Evolutionary conservation across 2,113 vertebrate species (phyloP).

Genomic region (Patagioenas fasciata): DNA sequence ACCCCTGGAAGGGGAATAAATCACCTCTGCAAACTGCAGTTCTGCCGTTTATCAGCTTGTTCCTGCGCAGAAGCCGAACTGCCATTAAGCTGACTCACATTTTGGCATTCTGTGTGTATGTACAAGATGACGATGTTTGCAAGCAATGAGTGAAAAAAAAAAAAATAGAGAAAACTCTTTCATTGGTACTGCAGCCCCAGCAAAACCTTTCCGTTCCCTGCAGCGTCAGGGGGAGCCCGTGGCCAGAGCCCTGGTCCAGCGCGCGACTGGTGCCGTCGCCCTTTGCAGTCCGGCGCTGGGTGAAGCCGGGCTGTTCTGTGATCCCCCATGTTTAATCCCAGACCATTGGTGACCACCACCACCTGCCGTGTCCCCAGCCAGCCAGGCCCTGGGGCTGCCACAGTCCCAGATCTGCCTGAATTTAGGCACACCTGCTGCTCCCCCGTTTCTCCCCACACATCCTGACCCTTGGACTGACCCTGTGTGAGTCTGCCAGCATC

Average conservation of each 20-base stretch:
- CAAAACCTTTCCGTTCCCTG: background rate
- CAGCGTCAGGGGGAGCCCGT: too few species aligned
- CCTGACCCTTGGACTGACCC: background rate
- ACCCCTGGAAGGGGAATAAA: background rate
- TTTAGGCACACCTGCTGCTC: background rate
- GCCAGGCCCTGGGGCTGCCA: accelerated
- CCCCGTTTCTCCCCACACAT: background rate
- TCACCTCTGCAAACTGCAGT: background rate
- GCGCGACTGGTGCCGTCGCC: accelerated
- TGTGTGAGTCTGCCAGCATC: background rate
- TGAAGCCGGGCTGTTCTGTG: background rate
- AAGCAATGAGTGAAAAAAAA: background rate
- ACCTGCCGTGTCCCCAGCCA: background rate
- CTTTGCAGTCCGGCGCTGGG: accelerated
- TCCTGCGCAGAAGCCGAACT: background rate
- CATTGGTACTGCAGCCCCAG: background rate
- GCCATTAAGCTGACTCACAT: conserved; percentile 1
- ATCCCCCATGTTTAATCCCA: accelerated
- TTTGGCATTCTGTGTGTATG: conserved; percentile 25
- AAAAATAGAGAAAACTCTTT: background rate
- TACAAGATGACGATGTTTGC: background rate
- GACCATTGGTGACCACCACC: accelerated
- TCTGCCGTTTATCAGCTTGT: background rate
- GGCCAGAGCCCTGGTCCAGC: accelerated
- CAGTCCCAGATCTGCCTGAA: background rate